Percentiles rank a stretch among this genome's conserved stretches.
Evolutionary conservation across 2,888 invertebrate species (phyloP).

Genomic region (Dynastes tityus): DNA sequence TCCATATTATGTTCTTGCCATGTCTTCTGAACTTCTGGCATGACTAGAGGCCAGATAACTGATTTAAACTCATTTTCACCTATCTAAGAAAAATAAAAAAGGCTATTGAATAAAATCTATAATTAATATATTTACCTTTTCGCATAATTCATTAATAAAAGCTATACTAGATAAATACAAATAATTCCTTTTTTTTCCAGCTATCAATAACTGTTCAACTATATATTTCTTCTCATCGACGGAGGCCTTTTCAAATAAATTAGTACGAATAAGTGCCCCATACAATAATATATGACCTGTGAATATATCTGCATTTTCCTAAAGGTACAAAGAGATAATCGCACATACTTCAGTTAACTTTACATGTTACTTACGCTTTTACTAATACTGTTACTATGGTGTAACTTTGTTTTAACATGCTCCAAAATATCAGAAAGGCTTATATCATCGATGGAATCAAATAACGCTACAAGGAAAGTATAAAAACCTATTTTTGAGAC

Average conservation of each 20-base stretch:
- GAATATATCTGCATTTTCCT: constrained; percentile 84
- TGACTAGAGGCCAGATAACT: constrained; percentile 76
- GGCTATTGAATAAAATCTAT: constrained; percentile 7
- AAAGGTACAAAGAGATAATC: constrained; percentile 51
- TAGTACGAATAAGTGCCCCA: constrained; percentile 80
- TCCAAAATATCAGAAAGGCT: constrained; percentile 74
- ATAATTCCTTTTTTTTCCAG: constrained; percentile 78
- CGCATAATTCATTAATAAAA: constrained; percentile 76
- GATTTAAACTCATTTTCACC: constrained; percentile 73
- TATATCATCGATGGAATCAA: constrained; percentile 72
- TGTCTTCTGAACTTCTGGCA: constrained; percentile 76
- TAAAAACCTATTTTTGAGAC: constrained; percentile 80
- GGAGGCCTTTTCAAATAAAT: constrained; percentile 72
- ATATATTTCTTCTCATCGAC: constrained; percentile 72
- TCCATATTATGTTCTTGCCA: constrained; percentile 79
- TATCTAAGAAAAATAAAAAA: constrained; percentile 66
- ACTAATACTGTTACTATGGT: constrained; percentile 74
- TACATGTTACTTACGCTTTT: constrained; percentile 76
- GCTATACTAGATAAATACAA: constrained; percentile 75
- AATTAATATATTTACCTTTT: constrained; percentile 68
- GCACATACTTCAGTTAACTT: not conserved
- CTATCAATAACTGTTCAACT: constrained; percentile 70
- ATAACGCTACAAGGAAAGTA: constrained; percentile 77
- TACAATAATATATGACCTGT: constrained; percentile 82
- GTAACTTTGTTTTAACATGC: constrained; percentile 78